Evolutionary conservation across 2,797 vertebrate genomes (phyloP).

Genomic region (Erethizon dorsatum): DNA sequence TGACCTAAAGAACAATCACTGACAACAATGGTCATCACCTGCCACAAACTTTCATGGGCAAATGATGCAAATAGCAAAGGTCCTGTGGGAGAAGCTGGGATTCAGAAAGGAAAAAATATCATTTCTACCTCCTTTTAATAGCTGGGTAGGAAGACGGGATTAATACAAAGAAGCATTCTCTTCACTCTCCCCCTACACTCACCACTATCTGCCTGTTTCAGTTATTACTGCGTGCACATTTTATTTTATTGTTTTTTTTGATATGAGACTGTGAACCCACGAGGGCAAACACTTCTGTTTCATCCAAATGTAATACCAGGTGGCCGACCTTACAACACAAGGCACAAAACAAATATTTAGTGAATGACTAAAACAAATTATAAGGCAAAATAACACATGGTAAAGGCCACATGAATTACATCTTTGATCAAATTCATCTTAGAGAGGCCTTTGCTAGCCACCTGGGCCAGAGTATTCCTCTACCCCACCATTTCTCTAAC

Average conservation of each 20-base stretch:
- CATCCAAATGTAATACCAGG: neutral
- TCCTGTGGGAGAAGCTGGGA: neutral
- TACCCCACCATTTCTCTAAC: neutral
- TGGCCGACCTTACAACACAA: neutral
- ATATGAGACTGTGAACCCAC: neutral
- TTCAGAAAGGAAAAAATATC: neutral
- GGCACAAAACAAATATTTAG: neutral
- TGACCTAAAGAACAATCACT: neutral
- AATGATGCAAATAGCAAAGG: neutral
- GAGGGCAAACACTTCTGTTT: neutral
- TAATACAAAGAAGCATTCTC: neutral
- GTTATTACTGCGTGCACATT: neutral
- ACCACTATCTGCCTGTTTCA: neutral
- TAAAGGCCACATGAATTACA: neutral
- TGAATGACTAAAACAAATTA: constrained; percentile 2
- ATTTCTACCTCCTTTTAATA: neutral
- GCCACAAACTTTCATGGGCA: neutral
- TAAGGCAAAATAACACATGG: neutral
- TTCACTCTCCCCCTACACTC: neutral
- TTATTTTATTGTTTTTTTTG: neutral
- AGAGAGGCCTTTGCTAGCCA: neutral
- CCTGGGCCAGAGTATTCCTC: neutral
- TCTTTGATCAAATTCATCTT: neutral
- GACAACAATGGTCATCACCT: neutral
- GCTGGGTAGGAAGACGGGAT: neutral